Conservation (phyloP, 2,888 invertebrate species). For the Omphaloscelis lunosa region DNA sequence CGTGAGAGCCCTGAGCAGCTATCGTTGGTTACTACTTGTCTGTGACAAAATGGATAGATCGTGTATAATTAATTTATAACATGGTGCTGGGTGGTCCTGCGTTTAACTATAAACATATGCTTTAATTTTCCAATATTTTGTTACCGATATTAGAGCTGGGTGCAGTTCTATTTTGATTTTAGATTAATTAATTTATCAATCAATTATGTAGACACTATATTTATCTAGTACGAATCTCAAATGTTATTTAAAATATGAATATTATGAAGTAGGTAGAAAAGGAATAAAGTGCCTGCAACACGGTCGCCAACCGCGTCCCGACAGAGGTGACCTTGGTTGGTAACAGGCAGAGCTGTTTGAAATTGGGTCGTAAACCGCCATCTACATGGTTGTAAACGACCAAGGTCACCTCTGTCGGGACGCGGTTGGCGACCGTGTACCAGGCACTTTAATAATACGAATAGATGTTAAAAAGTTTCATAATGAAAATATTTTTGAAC, state of each 20-base stretch:
- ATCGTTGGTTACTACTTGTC: constrained; percentile 69
- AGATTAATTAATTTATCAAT: not conserved
- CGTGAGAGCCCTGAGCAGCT: constrained; percentile 57
- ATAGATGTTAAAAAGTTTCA: not conserved
- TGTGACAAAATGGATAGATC: constrained; percentile 71
- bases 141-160: constrained; percentile 7
- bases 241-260: not conserved
- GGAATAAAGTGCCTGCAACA: not conserved
- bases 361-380: no score
- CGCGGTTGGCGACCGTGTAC: no score
- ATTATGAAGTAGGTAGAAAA: not conserved
- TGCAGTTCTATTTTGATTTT: constrained; percentile 8
- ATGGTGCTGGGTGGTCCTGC: constrained; percentile 31
- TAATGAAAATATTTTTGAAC: not conserved
- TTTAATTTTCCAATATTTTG: constrained; percentile 50
- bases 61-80: constrained; percentile 71
- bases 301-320: no score
- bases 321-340: no score
- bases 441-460: no score
- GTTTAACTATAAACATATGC: constrained; percentile 64
- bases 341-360: no score
- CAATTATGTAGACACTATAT: not conserved
- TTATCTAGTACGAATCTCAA: not conserved
- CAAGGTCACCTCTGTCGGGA: no score
- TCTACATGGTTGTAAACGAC: no score